Base-by-base conservation (phyloP, 23 tunicate genomes). In the Phallusia fumigata region DNA sequence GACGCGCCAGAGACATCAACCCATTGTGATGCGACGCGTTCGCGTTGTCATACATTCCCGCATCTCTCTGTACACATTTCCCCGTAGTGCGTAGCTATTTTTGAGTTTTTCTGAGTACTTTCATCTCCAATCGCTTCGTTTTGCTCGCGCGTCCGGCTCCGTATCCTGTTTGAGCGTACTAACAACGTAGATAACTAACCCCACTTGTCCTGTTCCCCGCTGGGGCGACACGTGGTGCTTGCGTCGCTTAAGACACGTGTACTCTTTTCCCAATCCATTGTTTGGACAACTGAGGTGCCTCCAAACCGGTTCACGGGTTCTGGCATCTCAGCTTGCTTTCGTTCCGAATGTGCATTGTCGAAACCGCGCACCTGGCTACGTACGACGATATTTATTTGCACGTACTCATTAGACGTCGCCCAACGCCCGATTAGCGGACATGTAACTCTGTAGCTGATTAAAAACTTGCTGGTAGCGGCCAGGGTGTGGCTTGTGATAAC, bases 391-490 rank as follows among this genome's bases (percentile, higher is more conserved):
- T 58, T 24, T 58, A 58, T 58, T 58, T 58, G 69, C 69, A 58
- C 69, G 69, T 58, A 58, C 69, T 58, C 69, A 21, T 58, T 58
- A 58, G 69, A 40, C 69, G 69, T 58, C 69, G 69, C 69, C 69
- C 69, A 21, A 40, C 10, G 47, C 10, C 47, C 47, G 47, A 40
- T 40, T 40, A 40, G 47, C 47, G 47, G 47, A 40, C 5, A 3
- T 40, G 10, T 40, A 40, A 40, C 47, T 40, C 10, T 40, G 47
- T 40, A 40, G 47, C 10, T 40, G 47, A 40, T 40, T 40, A 40
- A 40, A 40, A 40, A 40, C 47, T 6, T 5, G 69, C 15, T 58
- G 16, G 69, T 13, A 13, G 69, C 69, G 15, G 69, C 13, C 69
- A 40, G 47, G 69, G 69, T 58, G 69, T 58, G 28, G 28, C 28